Percentiles rank a stretch among this genome's conserved stretches.
phyloP scores from a whole-genome alignment of 37 sponge, comb jelly and placozoan genomes.

The Halisarca cf. caerulea region DNA sequence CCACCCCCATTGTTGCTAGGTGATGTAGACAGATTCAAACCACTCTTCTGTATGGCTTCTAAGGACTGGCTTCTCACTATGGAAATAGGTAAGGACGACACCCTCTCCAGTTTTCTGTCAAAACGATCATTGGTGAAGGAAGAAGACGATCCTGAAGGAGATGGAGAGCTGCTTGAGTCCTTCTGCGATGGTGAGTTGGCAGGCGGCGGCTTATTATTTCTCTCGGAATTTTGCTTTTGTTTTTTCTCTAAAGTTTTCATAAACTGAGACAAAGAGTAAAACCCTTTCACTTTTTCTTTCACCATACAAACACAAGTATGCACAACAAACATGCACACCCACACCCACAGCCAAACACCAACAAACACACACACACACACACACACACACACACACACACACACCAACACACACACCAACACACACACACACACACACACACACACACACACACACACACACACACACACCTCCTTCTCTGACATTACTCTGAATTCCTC shows the following conservation, averaged over 20 bases:
- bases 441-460: constrained; percentile 13
- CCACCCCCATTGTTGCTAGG: too few species aligned
- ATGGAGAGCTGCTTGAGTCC: too few species aligned
- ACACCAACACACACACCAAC: too few species aligned
- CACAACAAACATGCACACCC: neutral
- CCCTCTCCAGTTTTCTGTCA: too few species aligned
- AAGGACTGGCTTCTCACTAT: neutral
- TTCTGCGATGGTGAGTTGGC: too few species aligned
- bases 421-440: too few species aligned
- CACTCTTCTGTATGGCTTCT: neutral
- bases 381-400: neutral
- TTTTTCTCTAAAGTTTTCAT: neutral
- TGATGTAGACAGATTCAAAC: too few species aligned
- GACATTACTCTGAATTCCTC: constrained; percentile 20
- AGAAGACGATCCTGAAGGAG: too few species aligned
- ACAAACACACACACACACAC: neutral
- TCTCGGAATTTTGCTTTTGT: neutral
- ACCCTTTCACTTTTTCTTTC: too few species aligned
- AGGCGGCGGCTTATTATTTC: neutral
- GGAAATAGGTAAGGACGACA: too few species aligned
- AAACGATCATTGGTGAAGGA: too few species aligned
- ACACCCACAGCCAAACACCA: neutral
- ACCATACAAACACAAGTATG: too few species aligned
- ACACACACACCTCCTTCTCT: neutral
- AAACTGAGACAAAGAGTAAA: neutral